These are phyloP conservation scores for Cylindroiulus punctatus DNA, from an alignment of 2,888 invertebrate species.

Conservation along the genomic window DNA sequence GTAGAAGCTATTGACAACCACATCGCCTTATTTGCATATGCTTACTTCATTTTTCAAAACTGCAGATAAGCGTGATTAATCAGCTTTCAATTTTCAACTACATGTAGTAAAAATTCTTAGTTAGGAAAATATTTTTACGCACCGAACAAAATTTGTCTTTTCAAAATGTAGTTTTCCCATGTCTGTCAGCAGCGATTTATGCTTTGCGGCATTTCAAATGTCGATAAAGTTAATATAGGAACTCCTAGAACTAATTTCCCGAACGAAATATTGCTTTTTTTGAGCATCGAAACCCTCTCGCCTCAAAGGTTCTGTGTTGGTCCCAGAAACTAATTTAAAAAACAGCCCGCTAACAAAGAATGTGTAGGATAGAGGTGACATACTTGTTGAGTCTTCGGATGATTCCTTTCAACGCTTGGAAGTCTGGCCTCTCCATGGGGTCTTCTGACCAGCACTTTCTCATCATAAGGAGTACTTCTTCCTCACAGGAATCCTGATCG, in stretches of 20 bases:
- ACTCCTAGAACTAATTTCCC: neutral
- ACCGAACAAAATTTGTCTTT: too few species aligned
- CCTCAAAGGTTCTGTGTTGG: neutral
- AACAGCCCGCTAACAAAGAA: neutral
- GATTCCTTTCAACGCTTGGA: constrained; percentile 82
- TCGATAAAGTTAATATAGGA: too few species aligned
- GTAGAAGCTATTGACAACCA: neutral
- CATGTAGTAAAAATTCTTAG: too few species aligned
- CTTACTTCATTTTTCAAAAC: neutral
- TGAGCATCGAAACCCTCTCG: neutral
- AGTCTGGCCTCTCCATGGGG: constrained; percentile 68
- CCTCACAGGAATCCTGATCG: constrained; percentile 75
- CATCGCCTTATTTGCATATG: neutral
- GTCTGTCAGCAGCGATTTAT: neutral
- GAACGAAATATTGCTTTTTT: neutral
- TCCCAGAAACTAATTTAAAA: neutral
- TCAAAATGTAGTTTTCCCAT: neutral
- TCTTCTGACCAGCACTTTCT: constrained; percentile 68
- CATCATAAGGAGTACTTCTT: constrained; percentile 71
- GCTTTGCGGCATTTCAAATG: neutral
- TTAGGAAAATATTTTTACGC: too few species aligned
- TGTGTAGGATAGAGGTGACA: constrained; percentile 63
- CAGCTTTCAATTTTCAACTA: too few species aligned
- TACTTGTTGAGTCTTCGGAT: constrained; percentile 95
- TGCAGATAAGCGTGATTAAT: too few species aligned